Conservation (phyloP, 1,140 invertebrate genomes). For the Argopecten irradians region DNA sequence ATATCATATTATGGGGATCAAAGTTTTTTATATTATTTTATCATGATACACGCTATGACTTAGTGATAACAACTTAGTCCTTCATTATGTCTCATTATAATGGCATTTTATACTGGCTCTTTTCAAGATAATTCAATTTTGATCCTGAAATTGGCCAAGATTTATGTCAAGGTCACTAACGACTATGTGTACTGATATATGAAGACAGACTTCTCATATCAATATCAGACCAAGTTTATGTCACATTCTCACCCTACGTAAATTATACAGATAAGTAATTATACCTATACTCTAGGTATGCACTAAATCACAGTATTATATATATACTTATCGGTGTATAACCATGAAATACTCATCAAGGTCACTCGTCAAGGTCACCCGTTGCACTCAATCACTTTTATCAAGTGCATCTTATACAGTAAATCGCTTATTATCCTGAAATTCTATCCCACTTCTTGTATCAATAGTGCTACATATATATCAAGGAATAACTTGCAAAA, state of each 20-base stretch:
- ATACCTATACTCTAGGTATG: neutral
- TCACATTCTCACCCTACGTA: constrained; percentile 1
- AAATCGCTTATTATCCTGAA: neutral
- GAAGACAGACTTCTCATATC: neutral
- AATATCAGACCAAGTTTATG: neutral
- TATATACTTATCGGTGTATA: neutral
- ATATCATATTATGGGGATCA: neutral
- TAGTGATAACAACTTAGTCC: neutral
- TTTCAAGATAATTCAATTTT: constrained; percentile 12
- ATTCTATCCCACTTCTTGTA: neutral
- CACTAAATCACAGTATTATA: neutral
- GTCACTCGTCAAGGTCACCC: neutral
- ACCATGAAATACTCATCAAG: neutral
- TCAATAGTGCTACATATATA: neutral
- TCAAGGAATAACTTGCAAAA: no score
- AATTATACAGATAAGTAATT: neutral
- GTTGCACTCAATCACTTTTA: neutral
- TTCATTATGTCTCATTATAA: neutral
- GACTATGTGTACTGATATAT: neutral
- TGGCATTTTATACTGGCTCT: neutral
- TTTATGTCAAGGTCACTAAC: neutral
- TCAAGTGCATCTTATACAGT: neutral
- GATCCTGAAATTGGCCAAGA: neutral
- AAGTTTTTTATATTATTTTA: neutral
- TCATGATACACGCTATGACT: neutral